These are phyloP conservation scores for Hesperophylax magnus DNA, from an alignment of 1,140 invertebrate genomes.

Conservation along the genomic window DNA sequence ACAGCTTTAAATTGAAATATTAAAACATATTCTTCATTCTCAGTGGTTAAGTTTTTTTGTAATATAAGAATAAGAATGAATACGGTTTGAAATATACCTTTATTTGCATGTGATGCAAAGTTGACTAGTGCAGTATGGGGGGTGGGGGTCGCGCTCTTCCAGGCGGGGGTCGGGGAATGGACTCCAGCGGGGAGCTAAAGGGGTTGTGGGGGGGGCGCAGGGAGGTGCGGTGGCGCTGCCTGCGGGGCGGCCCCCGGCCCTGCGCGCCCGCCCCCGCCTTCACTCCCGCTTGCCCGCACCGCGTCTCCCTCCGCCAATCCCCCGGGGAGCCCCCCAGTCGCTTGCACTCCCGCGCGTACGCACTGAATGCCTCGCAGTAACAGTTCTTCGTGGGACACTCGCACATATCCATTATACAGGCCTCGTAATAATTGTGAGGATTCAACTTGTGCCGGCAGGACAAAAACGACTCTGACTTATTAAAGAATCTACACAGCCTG, in stretches of 20 bases:
- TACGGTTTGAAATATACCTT: constrained; percentile 2
- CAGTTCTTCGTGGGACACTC: constrained; percentile 87
- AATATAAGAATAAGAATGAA: no score
- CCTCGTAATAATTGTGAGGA: constrained; percentile 84
- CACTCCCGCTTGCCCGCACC: constrained; percentile 66
- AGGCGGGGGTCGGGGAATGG: constrained; percentile 39
- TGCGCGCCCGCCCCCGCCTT: constrained; percentile 67
- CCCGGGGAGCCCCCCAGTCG: constrained; percentile 79
- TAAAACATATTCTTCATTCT: no score
- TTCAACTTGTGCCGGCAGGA: constrained; percentile 83
- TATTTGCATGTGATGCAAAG: constrained; percentile 28
- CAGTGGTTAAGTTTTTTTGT: no score
- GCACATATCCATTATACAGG: constrained; percentile 92
- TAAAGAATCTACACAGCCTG: constrained; percentile 68
- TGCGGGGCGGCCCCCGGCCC: constrained; percentile 56
- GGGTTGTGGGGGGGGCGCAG: neutral
- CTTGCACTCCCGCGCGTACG: constrained; percentile 89
- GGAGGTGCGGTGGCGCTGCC: constrained; percentile 44
- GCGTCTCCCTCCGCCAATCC: constrained; percentile 77
- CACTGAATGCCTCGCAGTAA: constrained; percentile 90
- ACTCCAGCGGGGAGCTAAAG: constrained; percentile 29
- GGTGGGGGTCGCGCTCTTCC: constrained; percentile 43
- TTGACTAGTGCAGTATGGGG: constrained; percentile 55
- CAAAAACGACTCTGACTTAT: constrained; percentile 73
- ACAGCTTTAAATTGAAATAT: no score